Base-by-base conservation (phyloP, 2,888 invertebrate genomes). In the Axea sp. region DNA sequence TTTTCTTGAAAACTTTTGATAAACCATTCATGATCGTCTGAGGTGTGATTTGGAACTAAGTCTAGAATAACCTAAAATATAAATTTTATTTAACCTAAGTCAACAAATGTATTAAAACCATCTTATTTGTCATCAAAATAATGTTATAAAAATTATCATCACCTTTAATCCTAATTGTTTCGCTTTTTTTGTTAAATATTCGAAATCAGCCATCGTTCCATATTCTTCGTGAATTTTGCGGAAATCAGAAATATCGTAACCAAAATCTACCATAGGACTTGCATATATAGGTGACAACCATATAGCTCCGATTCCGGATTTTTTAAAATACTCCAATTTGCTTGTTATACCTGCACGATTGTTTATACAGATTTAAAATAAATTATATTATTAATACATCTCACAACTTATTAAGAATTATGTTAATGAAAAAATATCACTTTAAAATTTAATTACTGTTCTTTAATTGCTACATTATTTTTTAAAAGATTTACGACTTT, bases 261-360 rank as follows among this genome's bases (percentile, higher is more conserved):
- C 96, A 83, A 94, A 94, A 88, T 97, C 96, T 0, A 91, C 89
- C 93, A 95, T 94, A 0, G 96, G 96, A 0, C 95, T 95, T 57
- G 89, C 89, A 87, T 92, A 95, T 79, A 97, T 93, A 0, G 96
- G 96, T 0, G 95, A 95, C 62, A 97, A 88, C 95, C 96, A 96
- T 55, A 95, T 90, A 0, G 93, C 93, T 4, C 91, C 92, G 0
- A 96, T 90, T 0, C 68, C 68, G 1, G 68, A 57, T 5, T 51
- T 26, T 28, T 33, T 31, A 28, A 68, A 68, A 19, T 68, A 94
- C 94, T 0, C 93, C 88, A 3, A 93, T 91, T 26, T 89, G 88
- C 15, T 2, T 0, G 59, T 6, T 8, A 68, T 68, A 8, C 67
- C 67, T 67, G 9, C n/a, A 31, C 1, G n/a, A 35, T 15, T n/a